Evolutionary conservation across 2,113 vertebrate genomes (phyloP).

Genomic region (Seriola aureovittata): DNA sequence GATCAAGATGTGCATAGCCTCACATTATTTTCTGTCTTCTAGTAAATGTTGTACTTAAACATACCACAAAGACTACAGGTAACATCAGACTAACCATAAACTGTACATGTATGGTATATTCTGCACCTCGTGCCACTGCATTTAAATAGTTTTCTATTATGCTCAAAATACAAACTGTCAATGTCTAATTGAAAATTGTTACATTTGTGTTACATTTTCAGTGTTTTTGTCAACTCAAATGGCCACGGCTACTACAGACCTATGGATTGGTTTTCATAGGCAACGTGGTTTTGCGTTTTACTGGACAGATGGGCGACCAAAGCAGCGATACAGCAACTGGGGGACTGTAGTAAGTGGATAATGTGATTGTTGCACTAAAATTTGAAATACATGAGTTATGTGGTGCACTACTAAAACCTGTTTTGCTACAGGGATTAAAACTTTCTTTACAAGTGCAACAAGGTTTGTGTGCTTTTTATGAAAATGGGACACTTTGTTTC

Average conservation of each 20-base stretch:
- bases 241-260: slow-evolving; percentile 70
- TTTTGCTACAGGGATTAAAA: background rate
- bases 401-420: background rate
- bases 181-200: background rate
- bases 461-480: background rate
- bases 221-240: slow-evolving; percentile 86
- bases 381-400: background rate
- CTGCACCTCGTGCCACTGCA: background rate
- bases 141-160: background rate
- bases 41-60: too few relatives aligned
- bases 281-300: slow-evolving; percentile 80
- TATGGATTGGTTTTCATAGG: slow-evolving; percentile 90
- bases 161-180: background rate
- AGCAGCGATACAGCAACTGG: slow-evolving; percentile 85
- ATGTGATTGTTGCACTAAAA: background rate
- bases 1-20: too few relatives aligned
- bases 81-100: too few relatives aligned
- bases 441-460: background rate
- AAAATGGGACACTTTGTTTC: background rate
- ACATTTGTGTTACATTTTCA: slow-evolving; percentile 48
- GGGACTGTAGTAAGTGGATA: slow-evolving; percentile 39
- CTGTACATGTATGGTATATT: too few relatives aligned
- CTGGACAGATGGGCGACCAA: slow-evolving; percentile 87
- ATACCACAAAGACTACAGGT: too few relatives aligned
- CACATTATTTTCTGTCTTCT: too few relatives aligned